Conservation (phyloP, 2,113 vertebrate species). For the Seriola rivoliana region DNA sequence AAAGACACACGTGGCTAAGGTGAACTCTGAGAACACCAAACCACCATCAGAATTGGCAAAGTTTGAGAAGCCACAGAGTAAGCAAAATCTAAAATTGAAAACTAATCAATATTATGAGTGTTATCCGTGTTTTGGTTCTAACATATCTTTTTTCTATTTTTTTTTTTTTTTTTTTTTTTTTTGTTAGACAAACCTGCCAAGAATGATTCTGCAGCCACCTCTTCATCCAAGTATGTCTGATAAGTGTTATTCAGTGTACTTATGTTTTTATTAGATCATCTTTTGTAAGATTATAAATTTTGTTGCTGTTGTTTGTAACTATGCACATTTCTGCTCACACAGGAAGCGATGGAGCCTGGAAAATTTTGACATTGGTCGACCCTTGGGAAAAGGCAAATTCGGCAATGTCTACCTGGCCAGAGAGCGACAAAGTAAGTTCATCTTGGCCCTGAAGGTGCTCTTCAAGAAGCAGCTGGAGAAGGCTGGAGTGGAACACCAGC, state of each 20-base stretch:
- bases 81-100: not conserved
- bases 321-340: not conserved
- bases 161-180: no score
- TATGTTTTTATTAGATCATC: not conserved
- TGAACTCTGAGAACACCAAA: conserved; percentile 63
- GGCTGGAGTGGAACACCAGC: conserved; percentile 95
- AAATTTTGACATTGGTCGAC: conserved; percentile 96
- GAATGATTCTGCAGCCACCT: not conserved
- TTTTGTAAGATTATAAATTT: not conserved
- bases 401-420: conserved; percentile 98
- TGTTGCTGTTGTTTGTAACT: not conserved
- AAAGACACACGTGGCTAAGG: conserved; percentile 13
- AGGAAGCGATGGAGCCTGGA: conserved; percentile 94
- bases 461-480: conserved; percentile 97
- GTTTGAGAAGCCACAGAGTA: conserved; percentile 78
- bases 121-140: not conserved
- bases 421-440: conserved; percentile 94
- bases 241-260: no score
- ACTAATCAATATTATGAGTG: not conserved
- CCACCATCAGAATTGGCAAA: conserved; percentile 53
- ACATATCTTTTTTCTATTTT: no score
- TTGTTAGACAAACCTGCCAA: conserved; percentile 64
- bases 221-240: no score
- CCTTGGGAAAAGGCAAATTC: conserved; percentile 97
- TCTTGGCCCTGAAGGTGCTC: conserved; percentile 95